Conservation (phyloP, 2,888 invertebrate species). For the Penaeus monodon region DNA sequence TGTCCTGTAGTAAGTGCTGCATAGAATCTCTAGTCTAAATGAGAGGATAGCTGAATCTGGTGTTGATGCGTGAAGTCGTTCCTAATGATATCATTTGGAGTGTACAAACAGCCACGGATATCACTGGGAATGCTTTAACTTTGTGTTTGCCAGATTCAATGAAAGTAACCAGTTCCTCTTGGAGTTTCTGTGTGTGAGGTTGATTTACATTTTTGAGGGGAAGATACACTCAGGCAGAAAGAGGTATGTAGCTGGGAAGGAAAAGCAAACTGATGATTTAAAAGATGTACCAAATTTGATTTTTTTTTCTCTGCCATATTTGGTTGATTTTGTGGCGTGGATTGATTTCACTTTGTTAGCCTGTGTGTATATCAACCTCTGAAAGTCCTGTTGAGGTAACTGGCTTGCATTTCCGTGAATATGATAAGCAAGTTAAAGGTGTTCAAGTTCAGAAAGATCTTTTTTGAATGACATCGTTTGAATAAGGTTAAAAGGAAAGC, state of each 20-base stretch:
- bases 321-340: not conserved
- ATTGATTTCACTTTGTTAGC: not conserved
- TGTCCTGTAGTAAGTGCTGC: too few species aligned
- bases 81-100: too few species aligned
- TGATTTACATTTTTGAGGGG: not conserved
- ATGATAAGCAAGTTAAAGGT: too few species aligned
- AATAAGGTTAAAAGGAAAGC: too few species aligned
- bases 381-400: constrained; percentile 35
- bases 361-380: constrained; percentile 30
- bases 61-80: too few species aligned
- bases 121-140: not conserved
- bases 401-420: constrained; percentile 28
- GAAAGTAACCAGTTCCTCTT: constrained; percentile 10
- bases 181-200: constrained; percentile 14
- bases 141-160: constrained; percentile 15
- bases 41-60: too few species aligned
- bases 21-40: not conserved
- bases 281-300: too few species aligned
- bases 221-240: constrained; percentile 12
- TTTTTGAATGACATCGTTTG: too few species aligned
- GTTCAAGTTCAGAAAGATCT: too few species aligned
- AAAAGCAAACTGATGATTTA: too few species aligned
- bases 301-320: not conserved
- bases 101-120: not conserved
- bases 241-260: not conserved